A percentile compares a stretch with the other conserved stretches of the same genome.
phyloP scores from a whole-genome alignment of 2,888 invertebrate species.

The Coronaproctus castanopsis region DNA sequence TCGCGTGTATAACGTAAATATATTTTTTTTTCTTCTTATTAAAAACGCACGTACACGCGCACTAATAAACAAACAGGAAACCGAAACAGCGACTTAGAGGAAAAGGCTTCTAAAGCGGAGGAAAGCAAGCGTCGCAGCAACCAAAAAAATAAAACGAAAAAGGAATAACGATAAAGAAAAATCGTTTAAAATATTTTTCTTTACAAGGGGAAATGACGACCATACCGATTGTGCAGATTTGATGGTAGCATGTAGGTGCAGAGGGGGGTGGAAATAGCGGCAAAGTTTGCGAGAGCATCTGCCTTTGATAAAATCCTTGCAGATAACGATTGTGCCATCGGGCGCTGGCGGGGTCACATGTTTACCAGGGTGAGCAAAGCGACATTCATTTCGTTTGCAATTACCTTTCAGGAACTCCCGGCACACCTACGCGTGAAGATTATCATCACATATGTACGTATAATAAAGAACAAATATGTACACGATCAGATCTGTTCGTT shows the following conservation, averaged over 20 bases:
- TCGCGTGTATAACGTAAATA: too few relatives aligned
- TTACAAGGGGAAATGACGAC: too few relatives aligned
- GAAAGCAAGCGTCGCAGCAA: not conserved
- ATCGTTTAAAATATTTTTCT: too few relatives aligned
- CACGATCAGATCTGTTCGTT: too few relatives aligned
- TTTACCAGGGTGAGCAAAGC: constrained; percentile 96
- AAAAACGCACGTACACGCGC: too few relatives aligned
- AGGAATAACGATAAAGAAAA: constrained; percentile 13
- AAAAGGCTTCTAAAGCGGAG: too few relatives aligned
- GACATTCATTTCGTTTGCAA: constrained; percentile 96
- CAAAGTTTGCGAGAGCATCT: constrained; percentile 98
- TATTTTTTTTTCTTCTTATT: too few relatives aligned
- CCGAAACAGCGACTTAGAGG: too few relatives aligned
- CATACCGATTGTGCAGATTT: constrained; percentile 86
- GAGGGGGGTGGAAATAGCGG: constrained; percentile 99
- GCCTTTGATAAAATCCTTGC: constrained; percentile 99
- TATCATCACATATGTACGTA: too few relatives aligned
- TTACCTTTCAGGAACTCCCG: constrained; percentile 97
- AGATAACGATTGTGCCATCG: constrained; percentile 98
- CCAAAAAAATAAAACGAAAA: not conserved
- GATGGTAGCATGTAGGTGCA: constrained; percentile 98
- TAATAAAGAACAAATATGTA: too few relatives aligned
- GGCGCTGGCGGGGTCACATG: constrained; percentile 77
- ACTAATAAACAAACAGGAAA: too few relatives aligned
- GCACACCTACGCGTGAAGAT: constrained; percentile 59